Base-by-base conservation (phyloP, 2,888 invertebrate genomes). In the Sphaerophoria taeniata region DNA sequence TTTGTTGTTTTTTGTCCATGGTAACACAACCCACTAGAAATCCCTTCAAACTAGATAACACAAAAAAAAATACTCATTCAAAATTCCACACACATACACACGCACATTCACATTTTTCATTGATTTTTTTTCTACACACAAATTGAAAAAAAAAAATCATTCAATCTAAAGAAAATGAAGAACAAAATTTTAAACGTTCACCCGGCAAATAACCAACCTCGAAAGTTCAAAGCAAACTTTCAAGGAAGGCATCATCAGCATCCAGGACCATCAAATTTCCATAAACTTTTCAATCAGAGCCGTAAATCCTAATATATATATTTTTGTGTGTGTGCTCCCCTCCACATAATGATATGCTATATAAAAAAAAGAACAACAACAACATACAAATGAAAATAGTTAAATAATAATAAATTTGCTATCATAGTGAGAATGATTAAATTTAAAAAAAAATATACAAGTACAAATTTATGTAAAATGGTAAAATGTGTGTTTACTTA, bases 221-320 rank as follows among this genome's bases (percentile, higher is more conserved):
- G 82, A 78, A 78, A 86, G 86, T 86, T 86, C 86, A 82, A 86
- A 82, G 70, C 47, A 61, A 86, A 82, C 86, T 86, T 74, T 82
- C 81, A 86, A 86, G 86, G 86, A 86, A 74, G 86, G 86, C 65
- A 84, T 85, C 86, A 87, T 87, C 76, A 87, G 84, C 88, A 88
- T 87, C 88, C 87, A 87, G 88, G 87, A 84, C 89, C 91, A 91
- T 91, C 90, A 90, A 90, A 91, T 89, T 90, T 91, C 90, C 91
- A 90, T 90, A 90, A 89, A 24, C 24, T 88, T 89, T 90, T 90
- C 89, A 90, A 89, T 89, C 88, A 88, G 87, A 89, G 91, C 90
- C 91, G 88, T 87, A 24, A 24, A 89, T 90, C 91, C 91, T 89
- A 88, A 88, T 88, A 87, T 88, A 87, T 87, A 88, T 88, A 88